These are phyloP conservation scores for Perithous albicinctus DNA, from an alignment of 2,888 invertebrate species.

Conservation along the genomic window DNA sequence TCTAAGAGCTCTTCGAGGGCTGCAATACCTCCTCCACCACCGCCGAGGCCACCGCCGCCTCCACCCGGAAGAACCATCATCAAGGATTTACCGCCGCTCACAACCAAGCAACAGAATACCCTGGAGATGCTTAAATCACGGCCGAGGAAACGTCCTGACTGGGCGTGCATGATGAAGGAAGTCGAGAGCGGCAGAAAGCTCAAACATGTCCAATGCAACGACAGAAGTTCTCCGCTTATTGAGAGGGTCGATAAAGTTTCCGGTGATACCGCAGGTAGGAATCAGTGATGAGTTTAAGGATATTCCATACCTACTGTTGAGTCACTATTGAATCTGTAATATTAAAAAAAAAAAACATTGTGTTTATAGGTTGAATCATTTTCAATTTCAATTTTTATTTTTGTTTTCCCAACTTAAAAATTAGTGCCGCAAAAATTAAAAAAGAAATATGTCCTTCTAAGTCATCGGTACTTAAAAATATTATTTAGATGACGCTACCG, in stretches of 20 bases:
- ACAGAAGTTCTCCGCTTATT: constrained; percentile 86
- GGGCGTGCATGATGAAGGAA: constrained; percentile 96
- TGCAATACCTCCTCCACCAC: constrained; percentile 84
- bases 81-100: constrained; percentile 86
- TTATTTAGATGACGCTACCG: no score
- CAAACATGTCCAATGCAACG: constrained; percentile 94
- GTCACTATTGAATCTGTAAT: no score
- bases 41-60: constrained; percentile 90
- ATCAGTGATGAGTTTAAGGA: neutral
- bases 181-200: constrained; percentile 93
- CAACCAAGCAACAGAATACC: constrained; percentile 88
- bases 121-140: constrained; percentile 91
- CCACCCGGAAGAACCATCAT: constrained; percentile 86
- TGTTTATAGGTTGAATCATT: no score
- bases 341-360: no score
- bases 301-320: no score
- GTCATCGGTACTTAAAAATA: no score
- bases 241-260: constrained; percentile 83
- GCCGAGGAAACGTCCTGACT: constrained; percentile 93
- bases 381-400: no score
- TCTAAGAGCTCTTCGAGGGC: constrained; percentile 83
- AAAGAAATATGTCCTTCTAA: no score
- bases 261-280: constrained; percentile 81
- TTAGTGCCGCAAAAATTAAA: no score
- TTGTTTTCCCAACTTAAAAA: no score